These are phyloP conservation scores for Dryobates pubescens DNA, from an alignment of 2,797 vertebrate genomes.

Conservation along the genomic window DNA sequence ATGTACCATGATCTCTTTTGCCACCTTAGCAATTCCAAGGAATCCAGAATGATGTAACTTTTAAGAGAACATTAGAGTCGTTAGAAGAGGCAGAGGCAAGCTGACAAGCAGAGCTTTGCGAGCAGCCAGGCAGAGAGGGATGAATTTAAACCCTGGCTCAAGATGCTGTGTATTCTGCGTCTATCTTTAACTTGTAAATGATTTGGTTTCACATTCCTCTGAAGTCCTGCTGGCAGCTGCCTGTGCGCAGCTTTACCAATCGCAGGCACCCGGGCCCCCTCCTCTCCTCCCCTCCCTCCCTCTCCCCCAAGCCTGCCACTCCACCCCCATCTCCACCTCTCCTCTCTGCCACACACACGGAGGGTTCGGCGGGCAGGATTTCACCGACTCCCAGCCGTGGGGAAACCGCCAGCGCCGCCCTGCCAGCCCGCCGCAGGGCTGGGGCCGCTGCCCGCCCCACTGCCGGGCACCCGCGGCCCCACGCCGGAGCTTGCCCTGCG, in stretches of 20 bases:
- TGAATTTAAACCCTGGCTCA: conserved; percentile 86
- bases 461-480: too few species aligned
- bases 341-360: not conserved
- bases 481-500: not conserved
- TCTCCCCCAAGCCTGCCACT: conserved; percentile 42
- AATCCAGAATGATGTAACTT: conserved; percentile 45
- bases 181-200: conserved; percentile 99
- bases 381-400: not conserved
- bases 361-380: not conserved
- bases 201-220: conserved; percentile 94
- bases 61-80: conserved; percentile 32
- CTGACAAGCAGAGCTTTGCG: conserved; percentile 45
- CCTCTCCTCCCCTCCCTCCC: conserved; percentile 33
- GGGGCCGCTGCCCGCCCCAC: not conserved
- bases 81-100: conserved; percentile 37
- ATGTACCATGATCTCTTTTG: conserved; percentile 80
- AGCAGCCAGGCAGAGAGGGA: conserved; percentile 69
- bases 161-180: conserved; percentile 81
- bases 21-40: conserved; percentile 61
- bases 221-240: conserved; percentile 86
- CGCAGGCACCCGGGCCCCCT: conserved; percentile 75
- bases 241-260: conserved; percentile 83
- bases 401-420: not conserved
- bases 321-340: not conserved
- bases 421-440: not conserved